A percentile compares a stretch with the other conserved stretches of the same genome.
phyloP scores from a whole-genome alignment of 2,113 vertebrate genomes.

The Takifugu flavidus region DNA sequence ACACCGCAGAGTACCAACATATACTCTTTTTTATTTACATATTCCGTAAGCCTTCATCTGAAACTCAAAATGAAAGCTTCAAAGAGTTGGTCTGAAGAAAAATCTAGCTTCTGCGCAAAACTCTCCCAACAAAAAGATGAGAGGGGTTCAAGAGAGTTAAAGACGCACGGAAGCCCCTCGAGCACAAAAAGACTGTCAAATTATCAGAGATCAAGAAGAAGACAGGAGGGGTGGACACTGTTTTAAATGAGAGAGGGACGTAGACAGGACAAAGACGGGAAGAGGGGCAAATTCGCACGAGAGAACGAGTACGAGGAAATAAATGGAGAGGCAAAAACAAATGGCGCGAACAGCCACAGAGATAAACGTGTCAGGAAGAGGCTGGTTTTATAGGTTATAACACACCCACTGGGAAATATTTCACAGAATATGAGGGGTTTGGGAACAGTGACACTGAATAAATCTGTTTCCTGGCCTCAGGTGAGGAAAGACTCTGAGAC shows the following conservation, averaged over 20 bases:
- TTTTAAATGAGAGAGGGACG: constrained; percentile 45
- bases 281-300: constrained; percentile 35
- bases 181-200: constrained; percentile 1
- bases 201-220: constrained; percentile 34
- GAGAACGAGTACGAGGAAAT: constrained; percentile 22
- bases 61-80: constrained; percentile 36
- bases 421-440: constrained; percentile 43
- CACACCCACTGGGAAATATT: constrained; percentile 42
- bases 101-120: constrained; percentile 12
- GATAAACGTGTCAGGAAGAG: constrained; percentile 45
- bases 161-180: constrained; percentile 28
- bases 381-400: constrained; percentile 49
- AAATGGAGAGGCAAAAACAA: constrained; percentile 46
- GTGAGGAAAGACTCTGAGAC: constrained; percentile 34
- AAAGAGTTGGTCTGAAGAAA: constrained; percentile 30
- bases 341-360: constrained; percentile 40
- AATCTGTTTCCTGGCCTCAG: constrained; percentile 20
- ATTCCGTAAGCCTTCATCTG: constrained; percentile 8
- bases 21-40: constrained; percentile 17
- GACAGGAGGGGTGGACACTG: constrained; percentile 21
- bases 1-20: constrained; percentile 16
- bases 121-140: constrained; percentile 22
- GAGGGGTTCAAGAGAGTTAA: constrained; percentile 13
- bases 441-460: constrained; percentile 41
- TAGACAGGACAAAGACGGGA: constrained; percentile 33